Conservation (phyloP, 2,797 vertebrate species). For the Sardinella longiceps region DNA sequence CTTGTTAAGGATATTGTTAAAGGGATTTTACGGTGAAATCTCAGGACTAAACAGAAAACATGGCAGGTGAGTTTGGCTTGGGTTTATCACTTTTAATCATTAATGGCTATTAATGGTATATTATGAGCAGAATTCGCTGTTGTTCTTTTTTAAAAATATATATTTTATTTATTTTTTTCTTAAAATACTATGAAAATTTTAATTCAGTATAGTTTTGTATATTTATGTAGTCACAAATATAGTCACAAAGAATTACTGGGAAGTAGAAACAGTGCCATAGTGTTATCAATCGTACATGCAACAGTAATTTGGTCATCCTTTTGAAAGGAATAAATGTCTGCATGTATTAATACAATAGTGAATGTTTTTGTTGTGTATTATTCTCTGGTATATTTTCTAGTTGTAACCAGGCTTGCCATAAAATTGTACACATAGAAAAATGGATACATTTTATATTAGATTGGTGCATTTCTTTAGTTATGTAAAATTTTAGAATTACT, state of each 20-base stretch:
- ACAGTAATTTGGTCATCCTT: too few species aligned
- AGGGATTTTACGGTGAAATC: constrained; percentile 29
- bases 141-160: not conserved
- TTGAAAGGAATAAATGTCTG: too few species aligned
- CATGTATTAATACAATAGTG: too few species aligned
- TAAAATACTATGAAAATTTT: not conserved
- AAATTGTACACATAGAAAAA: not conserved
- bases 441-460: not conserved
- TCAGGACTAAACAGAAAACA: constrained; percentile 53
- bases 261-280: not conserved
- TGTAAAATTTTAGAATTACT: too few species aligned
- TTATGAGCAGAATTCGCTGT: not conserved
- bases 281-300: not conserved
- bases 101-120: not conserved
- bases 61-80: constrained; percentile 69
- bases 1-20: constrained; percentile 56
- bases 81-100: not conserved
- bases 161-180: too few species aligned
- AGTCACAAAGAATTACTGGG: not conserved
- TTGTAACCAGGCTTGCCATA: not conserved
- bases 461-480: too few species aligned
- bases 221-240: too few species aligned
- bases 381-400: not conserved
- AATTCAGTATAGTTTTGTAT: not conserved
- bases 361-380: not conserved